Percentiles rank a stretch among this genome's conserved stretches.
These are phyloP conservation scores for Acleris emargana DNA, from an alignment of 2,888 invertebrate species.

Conservation along the genomic window DNA sequence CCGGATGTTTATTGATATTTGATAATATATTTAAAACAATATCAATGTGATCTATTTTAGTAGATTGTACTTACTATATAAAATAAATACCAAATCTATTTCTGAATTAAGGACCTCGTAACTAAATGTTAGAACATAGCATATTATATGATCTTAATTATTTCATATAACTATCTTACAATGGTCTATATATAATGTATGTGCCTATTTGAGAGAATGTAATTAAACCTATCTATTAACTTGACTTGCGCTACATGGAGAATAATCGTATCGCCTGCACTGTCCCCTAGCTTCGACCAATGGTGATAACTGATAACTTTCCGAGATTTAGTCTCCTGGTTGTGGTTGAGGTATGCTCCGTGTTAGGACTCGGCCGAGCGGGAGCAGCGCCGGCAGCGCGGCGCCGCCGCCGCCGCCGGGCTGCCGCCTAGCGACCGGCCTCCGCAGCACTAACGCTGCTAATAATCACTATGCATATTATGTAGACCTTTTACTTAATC, in stretches of 20 bases:
- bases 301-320: slow-evolving; percentile 26
- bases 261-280: background rate
- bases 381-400: background rate
- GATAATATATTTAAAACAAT: slow-evolving; percentile 24
- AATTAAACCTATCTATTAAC: slow-evolving; percentile 14
- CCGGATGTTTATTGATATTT: slow-evolving; percentile 17
- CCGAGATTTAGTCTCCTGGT: slow-evolving; percentile 53
- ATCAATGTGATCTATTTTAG: slow-evolving; percentile 34
- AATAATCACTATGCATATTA: slow-evolving; percentile 42
- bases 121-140: slow-evolving; percentile 24
- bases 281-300: slow-evolving; percentile 19
- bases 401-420: background rate
- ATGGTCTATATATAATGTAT: slow-evolving; percentile 26
- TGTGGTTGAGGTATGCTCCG: slow-evolving; percentile 73
- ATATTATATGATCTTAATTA: slow-evolving; percentile 15
- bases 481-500: slow-evolving; percentile 46
- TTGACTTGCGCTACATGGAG: background rate
- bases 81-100: slow-evolving; percentile 24
- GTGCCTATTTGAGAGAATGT: slow-evolving; percentile 32
- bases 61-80: slow-evolving; percentile 31
- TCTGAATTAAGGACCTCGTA: slow-evolving; percentile 14
- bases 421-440: background rate
- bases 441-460: background rate
- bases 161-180: slow-evolving; percentile 18
- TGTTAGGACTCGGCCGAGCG: slow-evolving; percentile 44